A percentile compares a stretch with the other conserved stretches of the same genome.
Evolutionary conservation across 2,113 vertebrate species (phyloP).

Genomic region (Sclerurus mexicanus): DNA sequence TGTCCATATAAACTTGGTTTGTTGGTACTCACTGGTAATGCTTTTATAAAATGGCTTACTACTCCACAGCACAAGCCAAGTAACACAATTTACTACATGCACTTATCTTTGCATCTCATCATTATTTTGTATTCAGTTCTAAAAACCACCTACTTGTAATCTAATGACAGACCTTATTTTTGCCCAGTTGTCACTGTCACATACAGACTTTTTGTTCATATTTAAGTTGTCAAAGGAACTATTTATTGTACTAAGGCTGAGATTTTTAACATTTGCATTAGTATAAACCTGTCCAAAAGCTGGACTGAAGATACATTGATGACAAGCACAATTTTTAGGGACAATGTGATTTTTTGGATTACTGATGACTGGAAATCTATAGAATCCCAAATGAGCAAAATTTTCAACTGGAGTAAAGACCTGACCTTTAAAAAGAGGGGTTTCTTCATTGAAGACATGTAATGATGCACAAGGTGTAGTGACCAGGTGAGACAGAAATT

Average conservation of each 20-base stretch:
- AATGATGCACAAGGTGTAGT: not conserved
- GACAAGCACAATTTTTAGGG: not conserved
- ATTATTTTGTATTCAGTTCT: not conserved
- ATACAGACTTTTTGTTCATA: not conserved
- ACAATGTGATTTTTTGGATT: not conserved
- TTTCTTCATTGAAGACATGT: constrained; percentile 11
- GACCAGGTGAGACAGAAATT: constrained; percentile 15
- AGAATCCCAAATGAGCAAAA: not conserved
- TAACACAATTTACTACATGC: not conserved
- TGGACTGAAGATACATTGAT: not conserved
- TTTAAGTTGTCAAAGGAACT: not conserved
- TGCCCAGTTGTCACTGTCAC: not conserved
- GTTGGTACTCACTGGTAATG: not conserved
- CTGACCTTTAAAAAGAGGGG: not conserved
- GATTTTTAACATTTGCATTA: constrained; percentile 1
- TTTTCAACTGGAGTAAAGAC: not conserved
- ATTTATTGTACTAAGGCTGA: not conserved
- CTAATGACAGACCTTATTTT: not conserved
- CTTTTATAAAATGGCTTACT: not conserved
- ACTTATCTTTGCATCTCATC: not conserved
- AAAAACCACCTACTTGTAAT: not conserved
- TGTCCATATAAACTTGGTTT: not conserved
- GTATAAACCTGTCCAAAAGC: not conserved
- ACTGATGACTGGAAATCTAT: not conserved
- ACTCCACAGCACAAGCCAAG: not conserved